Evolutionary conservation across 2,888 invertebrate species (phyloP).

Genomic region (Trissolcus japonicus): DNA sequence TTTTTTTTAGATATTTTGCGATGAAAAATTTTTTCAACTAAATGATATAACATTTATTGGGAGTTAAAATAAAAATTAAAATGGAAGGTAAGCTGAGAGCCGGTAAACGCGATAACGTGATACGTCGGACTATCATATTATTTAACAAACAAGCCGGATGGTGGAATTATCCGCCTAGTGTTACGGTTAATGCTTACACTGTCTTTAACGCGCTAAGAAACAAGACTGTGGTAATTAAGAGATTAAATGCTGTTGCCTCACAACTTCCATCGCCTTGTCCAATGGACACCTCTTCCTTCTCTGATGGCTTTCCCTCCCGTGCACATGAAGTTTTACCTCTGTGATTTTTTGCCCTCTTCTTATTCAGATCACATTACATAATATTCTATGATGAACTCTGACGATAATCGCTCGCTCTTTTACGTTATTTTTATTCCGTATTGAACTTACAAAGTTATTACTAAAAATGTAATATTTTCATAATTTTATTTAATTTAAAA

Average conservation of each 20-base stretch:
- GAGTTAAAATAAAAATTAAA: constrained; percentile 16
- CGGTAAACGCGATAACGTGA: constrained; percentile 47
- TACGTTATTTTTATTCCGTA: background rate
- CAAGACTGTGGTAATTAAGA: constrained; percentile 71
- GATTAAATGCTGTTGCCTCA: constrained; percentile 72
- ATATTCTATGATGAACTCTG: constrained; percentile 42
- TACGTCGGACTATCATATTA: constrained; percentile 68
- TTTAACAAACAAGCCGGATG: constrained; percentile 76
- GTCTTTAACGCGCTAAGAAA: constrained; percentile 59
- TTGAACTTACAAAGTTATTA: background rate
- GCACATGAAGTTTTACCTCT: background rate
- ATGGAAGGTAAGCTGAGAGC: constrained; percentile 31
- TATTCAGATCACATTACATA: constrained; percentile 64
- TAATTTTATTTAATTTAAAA: too few species aligned
- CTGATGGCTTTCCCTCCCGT: constrained; percentile 10
- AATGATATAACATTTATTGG: too few species aligned
- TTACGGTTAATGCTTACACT: constrained; percentile 70
- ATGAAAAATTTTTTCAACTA: too few species aligned
- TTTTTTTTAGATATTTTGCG: too few species aligned
- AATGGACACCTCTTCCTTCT: constrained; percentile 22
- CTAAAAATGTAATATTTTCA: too few species aligned
- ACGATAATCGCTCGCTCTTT: constrained; percentile 22
- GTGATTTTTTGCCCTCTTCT: constrained; percentile 32
- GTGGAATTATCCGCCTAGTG: constrained; percentile 68
- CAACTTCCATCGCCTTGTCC: constrained; percentile 38